Percentiles rank a stretch among this genome's conserved stretches.
Conservation (phyloP, 2,113 vertebrate genomes). For the Brachypodius melanocephalos region DNA sequence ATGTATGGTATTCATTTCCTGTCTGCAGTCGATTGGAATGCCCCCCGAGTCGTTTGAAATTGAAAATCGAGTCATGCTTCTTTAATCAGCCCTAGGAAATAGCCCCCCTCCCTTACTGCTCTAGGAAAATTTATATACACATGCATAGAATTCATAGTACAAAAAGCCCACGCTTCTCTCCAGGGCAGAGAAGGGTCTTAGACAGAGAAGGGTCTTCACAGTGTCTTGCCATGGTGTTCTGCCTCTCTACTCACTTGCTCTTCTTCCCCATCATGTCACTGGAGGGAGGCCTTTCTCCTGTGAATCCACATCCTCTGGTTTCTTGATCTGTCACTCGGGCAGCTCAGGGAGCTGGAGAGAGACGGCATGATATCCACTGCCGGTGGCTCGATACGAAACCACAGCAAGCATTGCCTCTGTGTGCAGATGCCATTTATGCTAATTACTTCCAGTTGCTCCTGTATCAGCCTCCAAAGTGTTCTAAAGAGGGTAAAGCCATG, state of each 20-base stretch:
- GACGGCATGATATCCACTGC: background rate
- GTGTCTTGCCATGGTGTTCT: background rate
- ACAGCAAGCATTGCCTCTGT: background rate
- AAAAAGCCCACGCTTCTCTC: background rate
- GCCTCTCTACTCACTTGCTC: background rate
- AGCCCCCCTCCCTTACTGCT: constrained; percentile 4
- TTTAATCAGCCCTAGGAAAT: constrained; percentile 82
- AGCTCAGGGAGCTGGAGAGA: background rate
- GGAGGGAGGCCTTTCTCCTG: constrained; percentile 53
- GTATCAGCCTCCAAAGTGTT: background rate
- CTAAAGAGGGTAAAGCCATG: background rate
- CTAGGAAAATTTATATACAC: constrained; percentile 3
- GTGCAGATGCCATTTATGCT: background rate
- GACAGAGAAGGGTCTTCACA: background rate
- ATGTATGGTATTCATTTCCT: constrained; percentile 84
- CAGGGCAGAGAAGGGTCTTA: background rate
- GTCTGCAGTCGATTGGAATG: constrained; percentile 70
- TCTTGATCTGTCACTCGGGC: background rate
- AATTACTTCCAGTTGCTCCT: background rate
- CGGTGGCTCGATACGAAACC: background rate
- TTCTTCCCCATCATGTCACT: constrained; percentile 8
- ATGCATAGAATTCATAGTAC: background rate
- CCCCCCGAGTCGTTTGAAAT: constrained; percentile 78
- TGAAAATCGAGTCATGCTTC: constrained; percentile 84
- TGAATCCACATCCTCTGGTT: background rate